Percentiles rank a stretch among this genome's conserved stretches.
These are phyloP conservation scores for Drosophila paranaensis DNA, from an alignment of 2,888 invertebrate genomes.

Conservation along the genomic window DNA sequence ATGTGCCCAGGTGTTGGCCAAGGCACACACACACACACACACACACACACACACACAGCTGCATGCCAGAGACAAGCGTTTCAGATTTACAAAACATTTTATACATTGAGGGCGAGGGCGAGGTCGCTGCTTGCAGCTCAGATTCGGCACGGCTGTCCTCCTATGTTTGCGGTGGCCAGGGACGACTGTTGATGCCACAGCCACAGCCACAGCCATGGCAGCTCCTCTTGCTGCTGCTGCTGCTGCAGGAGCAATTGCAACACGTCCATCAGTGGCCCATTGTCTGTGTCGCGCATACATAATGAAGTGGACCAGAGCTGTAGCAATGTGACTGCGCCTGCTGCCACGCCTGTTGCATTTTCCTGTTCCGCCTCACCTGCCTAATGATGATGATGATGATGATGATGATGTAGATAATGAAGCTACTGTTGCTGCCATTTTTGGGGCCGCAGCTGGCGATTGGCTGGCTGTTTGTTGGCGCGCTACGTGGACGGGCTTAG, in stretches of 20 bases:
- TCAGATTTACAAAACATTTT: conserved; percentile 79
- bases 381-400: conserved; percentile 23
- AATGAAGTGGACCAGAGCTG: conserved; percentile 66
- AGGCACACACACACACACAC: conserved; percentile 14
- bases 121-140: conserved; percentile 49
- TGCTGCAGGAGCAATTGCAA: conserved; percentile 55
- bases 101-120: conserved; percentile 61
- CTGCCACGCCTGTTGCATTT: conserved; percentile 19
- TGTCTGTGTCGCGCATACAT: conserved; percentile 79
- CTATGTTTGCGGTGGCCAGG: conserved; percentile 57
- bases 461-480: conserved; percentile 68
- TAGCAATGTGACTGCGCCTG: conserved; percentile 13
- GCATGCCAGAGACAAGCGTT: conserved; percentile 61
- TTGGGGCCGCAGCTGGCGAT: conserved; percentile 39
- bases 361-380: conserved; percentile 43
- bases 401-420: conserved; percentile 26
- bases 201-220: too few species aligned
- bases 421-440: conserved; percentile 41
- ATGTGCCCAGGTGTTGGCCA: conserved; percentile 46
- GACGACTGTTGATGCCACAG: conserved; percentile 43
- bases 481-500: conserved; percentile 25
- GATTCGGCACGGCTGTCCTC: conserved; percentile 37
- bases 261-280: conserved; percentile 80
- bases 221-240: not conserved
- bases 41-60: conserved; percentile 15